Evolutionary conservation across 2,888 invertebrate genomes (phyloP), one percentile per base, ranked within the genome.

Genomic region (Cosmopolites sordidus): DNA sequence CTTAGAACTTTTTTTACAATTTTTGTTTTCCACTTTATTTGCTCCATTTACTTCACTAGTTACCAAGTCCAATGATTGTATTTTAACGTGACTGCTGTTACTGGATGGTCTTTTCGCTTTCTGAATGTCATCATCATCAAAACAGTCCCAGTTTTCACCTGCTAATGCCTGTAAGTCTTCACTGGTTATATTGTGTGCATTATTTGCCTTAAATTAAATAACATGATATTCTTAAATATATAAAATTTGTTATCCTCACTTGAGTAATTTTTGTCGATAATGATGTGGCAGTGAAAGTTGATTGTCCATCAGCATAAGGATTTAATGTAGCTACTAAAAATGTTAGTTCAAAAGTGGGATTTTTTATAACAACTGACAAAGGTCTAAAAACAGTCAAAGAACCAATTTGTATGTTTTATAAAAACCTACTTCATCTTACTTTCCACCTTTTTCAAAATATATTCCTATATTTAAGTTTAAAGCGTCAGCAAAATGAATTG

Each of bases 261-360:
- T 65, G 60, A 42, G 58, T 72, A 61, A 74, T 75, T 62, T 75
- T 73, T 51, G 76, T 67, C 3, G 63, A 62, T 54, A 65, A 58
- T 17, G 64, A 63, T 15, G 60, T 46, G 8, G 63, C 58, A 3
- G 58, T 54, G 39, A 58, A 51, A 43, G 75, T 70, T 68, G 69
- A 75, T 49, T 73, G 72, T 9, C 69, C 66, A 17, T 72, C 73
- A 27, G 62, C 61, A 50, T 82, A 81, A 2, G 80, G 79, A 66
- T 83, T 84, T 38, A 87, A 73, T 1, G 89, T 92, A 5, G 93
- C 89, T 62, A 92, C 77, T 0, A 93, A 84, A 68, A 92, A 84
- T 65, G 85, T 83, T 14, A 84, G 86, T 74, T 91, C 89, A 72
- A 90, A 89, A 42, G 85, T 82, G 15, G 80, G 75, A 51, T 81